Evolutionary conservation across 2,113 vertebrate genomes (phyloP), one percentile per base, ranked within the genome.

Genomic region (Pelusios castaneus): DNA sequence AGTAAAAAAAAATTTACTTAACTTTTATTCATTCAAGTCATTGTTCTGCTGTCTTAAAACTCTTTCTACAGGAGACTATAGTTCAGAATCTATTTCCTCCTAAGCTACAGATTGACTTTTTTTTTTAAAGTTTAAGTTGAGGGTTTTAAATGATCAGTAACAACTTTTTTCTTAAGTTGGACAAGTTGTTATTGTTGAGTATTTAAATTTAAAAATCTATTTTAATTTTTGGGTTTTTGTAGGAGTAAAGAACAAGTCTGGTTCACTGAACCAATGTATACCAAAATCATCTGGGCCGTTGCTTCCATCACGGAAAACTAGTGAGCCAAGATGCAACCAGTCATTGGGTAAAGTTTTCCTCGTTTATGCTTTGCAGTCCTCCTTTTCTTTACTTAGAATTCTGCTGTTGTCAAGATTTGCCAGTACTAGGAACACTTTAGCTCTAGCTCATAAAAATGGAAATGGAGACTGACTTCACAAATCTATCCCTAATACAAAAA

Each of bases 211-310:
- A 55, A 94, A 38, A 10, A 81, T 16, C 70, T 95, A 14, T 96
- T 70, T 24, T 94, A 25, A 91, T 5, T 77, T 88, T 45, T 92
- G 8, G 51, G 51, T 63, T 0, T 8, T 96, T 93, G 22, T 94
- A 97, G 97, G 96, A 93, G 52, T 89, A 91, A 97, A 97, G 88
- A 47, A 90, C 78, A 97, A 81, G 8, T 78, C 94, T 84, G 31
- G 91, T 83, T 87, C 84, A 14, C 67, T 90, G 82, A 97, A 38
- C 85, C 97, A 93, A 54, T 93, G 92, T 70, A 34, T 29, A 45
- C 81, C 95, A 85, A 98, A 97, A 88, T 95, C 96, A 10, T 38
- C 94, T 38, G 96, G 95, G 3, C 51, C 96, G 5, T 70, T 97
- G 47, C 80, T 94, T 43, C 79, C 91, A 4, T n/a, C 93, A 51